These are phyloP conservation scores for Anisognathus igniventris DNA, from an alignment of 2,797 vertebrate species.

Conservation along the genomic window DNA sequence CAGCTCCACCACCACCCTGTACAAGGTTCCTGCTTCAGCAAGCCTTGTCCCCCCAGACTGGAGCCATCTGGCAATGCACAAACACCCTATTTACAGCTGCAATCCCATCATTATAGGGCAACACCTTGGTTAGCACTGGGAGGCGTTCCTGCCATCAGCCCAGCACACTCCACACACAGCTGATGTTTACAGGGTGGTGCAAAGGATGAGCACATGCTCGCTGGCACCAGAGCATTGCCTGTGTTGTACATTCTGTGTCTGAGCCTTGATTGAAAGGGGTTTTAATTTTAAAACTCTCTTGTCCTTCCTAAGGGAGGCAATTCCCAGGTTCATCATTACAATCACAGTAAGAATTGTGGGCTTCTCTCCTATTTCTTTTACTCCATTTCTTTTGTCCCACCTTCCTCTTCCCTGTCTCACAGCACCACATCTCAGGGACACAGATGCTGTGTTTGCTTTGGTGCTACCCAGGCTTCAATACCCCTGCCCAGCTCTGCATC, in stretches of 20 bases:
- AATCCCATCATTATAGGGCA: neutral
- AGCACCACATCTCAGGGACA: neutral
- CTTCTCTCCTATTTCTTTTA: neutral
- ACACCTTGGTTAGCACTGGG: neutral
- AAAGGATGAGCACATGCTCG: neutral
- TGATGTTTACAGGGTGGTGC: neutral
- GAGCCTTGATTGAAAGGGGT: neutral
- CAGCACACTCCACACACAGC: neutral
- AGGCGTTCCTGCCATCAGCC: neutral
- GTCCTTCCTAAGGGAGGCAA: neutral
- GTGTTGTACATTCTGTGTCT: rapidly evolving
- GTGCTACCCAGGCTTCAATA: neutral
- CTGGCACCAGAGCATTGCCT: neutral
- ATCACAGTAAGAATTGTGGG: neutral
- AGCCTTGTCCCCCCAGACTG: neutral
- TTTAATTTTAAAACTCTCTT: neutral
- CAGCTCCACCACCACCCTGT: neutral
- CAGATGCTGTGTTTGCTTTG: neutral
- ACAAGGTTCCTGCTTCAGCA: neutral
- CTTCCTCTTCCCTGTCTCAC: neutral
- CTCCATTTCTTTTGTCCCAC: neutral
- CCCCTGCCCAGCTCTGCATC: neutral
- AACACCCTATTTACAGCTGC: neutral
- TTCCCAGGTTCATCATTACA: neutral
- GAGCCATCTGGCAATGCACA: neutral